Percentiles rank a stretch among this genome's conserved stretches.
phyloP scores from a whole-genome alignment of 2,113 vertebrate species.

The Pagrus major region DNA sequence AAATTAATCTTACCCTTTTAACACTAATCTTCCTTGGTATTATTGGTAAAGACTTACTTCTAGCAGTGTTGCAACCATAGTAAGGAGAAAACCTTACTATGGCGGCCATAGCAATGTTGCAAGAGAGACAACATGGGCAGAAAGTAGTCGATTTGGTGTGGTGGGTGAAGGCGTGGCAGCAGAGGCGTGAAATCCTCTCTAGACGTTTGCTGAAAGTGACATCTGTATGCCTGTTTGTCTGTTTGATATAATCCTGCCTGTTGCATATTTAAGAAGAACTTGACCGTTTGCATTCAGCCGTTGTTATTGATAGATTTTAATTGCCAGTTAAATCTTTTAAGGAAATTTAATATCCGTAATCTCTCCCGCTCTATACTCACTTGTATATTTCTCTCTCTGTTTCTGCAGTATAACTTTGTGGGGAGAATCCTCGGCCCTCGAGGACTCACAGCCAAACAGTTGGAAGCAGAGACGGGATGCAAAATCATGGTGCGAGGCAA shows the following conservation, averaged over 20 bases:
- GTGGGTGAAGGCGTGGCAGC: conserved; percentile 21
- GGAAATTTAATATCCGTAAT: neutral
- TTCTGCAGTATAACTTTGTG: conserved; percentile 87
- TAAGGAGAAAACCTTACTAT: neutral
- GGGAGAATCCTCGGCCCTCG: conserved; percentile 88
- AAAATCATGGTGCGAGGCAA: conserved; percentile 90
- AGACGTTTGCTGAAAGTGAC: neutral
- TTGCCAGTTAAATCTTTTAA: neutral
- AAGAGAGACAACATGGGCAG: neutral
- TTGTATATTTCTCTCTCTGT: conserved; percentile 54
- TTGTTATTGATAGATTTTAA: neutral
- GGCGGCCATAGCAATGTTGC: neutral
- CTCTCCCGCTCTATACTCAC: conserved; percentile 4
- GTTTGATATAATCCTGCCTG: neutral
- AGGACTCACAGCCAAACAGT: conserved; percentile 88
- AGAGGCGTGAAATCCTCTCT: neutral
- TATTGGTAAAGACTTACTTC: neutral
- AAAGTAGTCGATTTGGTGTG: neutral
- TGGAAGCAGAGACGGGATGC: conserved; percentile 89
- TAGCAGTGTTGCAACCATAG: neutral
- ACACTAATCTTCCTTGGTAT: neutral
- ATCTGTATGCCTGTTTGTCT: neutral
- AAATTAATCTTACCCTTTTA: too few species aligned
- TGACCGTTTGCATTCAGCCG: neutral
- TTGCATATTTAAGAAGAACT: neutral